Base-by-base conservation (phyloP, 1,140 invertebrate species). In the Agraylea sexmaculata region DNA sequence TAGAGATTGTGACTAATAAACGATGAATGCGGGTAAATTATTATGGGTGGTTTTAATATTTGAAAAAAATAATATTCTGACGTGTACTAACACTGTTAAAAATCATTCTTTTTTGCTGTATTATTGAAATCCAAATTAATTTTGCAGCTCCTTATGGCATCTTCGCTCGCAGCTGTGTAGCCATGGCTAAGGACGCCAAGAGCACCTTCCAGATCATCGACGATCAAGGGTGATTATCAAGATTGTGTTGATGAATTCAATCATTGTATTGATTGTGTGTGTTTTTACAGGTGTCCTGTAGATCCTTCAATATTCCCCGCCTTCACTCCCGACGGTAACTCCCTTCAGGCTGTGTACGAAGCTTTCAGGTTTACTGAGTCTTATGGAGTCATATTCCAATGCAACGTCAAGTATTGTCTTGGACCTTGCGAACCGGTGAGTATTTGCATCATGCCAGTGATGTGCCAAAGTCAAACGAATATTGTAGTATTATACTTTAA, bases 171-270 rank as follows among this genome's bases (percentile, higher is more conserved):
- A 92, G 87, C 57, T 94, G 89, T 58, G 84, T 93, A 17, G 90
- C 90, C 22, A 94, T 94, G 90, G 90, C 89, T 27, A 94, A 94
- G 64, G 90, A 94, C 58, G 88, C 89, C 0, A 85, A 90, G 64
- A 92, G 86, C 55, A 93, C 88, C 12, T 93, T 93, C 75, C 86
- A 91, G 54, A 93, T 94, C 53, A 92, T 93, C 53, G 88, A 94
- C 51, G 88, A 93, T 55, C 84, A 91, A 60, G 89, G 90, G 80
- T 84, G 54, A 63, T 40, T 23, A 17, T 8, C 16, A 11, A 7
- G 13, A 20, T 11, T 20, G 20, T 7, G 11, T 22, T 15, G 8
- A 20, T 16, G 34, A 7, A 11, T 6, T 10, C 10, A 10, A 36
- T 6, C 8, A 17, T 36, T 28, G 34, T 44, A 36, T 47, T 31